Conservation (phyloP, 1,140 invertebrate genomes). For the Sweltsa coloradensis region DNA sequence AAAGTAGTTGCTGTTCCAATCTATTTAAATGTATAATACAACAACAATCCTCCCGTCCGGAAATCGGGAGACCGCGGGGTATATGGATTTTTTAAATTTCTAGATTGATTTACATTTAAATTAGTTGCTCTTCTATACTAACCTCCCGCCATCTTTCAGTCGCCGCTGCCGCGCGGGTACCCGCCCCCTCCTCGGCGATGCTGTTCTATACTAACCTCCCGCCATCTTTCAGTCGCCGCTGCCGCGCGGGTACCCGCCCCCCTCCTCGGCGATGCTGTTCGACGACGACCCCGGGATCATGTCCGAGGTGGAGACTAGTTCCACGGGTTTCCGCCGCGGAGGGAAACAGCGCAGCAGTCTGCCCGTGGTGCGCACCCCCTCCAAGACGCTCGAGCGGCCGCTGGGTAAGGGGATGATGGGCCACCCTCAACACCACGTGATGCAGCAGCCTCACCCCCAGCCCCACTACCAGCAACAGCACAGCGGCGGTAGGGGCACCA, state of each 20-base stretch:
- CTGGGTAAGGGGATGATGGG: constrained; percentile 48
- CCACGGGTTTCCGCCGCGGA: constrained; percentile 79
- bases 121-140: too few relatives aligned
- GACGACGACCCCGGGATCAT: constrained; percentile 95
- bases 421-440: constrained; percentile 7
- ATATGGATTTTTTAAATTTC: too few relatives aligned
- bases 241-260: constrained; percentile 56
- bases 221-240: constrained; percentile 44
- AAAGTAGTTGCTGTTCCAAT: too few relatives aligned
- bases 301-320: constrained; percentile 91
- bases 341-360: constrained; percentile 83
- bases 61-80: too few relatives aligned
- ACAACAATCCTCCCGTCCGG: too few relatives aligned
- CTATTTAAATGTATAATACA: too few relatives aligned
- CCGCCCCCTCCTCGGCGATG: constrained; percentile 55
- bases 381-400: constrained; percentile 83
- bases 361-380: constrained; percentile 86
- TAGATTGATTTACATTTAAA: too few relatives aligned
- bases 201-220: constrained; percentile 39
- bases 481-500: too few relatives aligned
- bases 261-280: constrained; percentile 61
- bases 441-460: constrained; percentile 5
- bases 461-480: too few relatives aligned
- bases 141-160: too few relatives aligned
- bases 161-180: constrained; percentile 56